These are phyloP conservation scores for Eledona agricola DNA, from an alignment of 2,888 invertebrate genomes.

Conservation along the genomic window DNA sequence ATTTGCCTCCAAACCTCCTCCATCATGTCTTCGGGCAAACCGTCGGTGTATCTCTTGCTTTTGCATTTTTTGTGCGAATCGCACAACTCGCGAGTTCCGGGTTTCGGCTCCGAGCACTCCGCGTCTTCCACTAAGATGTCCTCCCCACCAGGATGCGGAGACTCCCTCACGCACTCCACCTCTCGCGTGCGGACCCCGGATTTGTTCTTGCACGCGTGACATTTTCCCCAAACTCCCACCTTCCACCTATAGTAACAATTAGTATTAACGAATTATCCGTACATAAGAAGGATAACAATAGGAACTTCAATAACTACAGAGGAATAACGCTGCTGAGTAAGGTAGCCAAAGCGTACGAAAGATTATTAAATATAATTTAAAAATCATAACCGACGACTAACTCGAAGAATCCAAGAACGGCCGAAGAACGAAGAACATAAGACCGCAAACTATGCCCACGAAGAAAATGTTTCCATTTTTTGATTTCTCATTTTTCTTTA, in stretches of 20 bases:
- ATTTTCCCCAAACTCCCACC: constrained; percentile 71
- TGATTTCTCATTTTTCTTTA: too few species aligned
- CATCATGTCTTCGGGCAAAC: constrained; percentile 51
- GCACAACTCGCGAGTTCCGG: constrained; percentile 58
- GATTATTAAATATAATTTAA: too few species aligned
- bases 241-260: constrained; percentile 66
- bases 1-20: constrained; percentile 55
- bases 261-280: too few species aligned
- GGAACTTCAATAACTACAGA: too few species aligned
- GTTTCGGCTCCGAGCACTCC: constrained; percentile 55
- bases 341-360: too few species aligned
- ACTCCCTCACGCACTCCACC: constrained; percentile 64
- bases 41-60: constrained; percentile 43
- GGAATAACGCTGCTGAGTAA: too few species aligned
- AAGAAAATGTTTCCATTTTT: too few species aligned
- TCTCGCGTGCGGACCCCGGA: constrained; percentile 62
- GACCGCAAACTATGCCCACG: too few species aligned
- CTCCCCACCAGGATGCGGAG: constrained; percentile 60
- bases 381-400: too few species aligned
- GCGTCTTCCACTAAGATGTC: constrained; percentile 61
- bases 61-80: constrained; percentile 55
- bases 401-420: too few species aligned
- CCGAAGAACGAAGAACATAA: too few species aligned
- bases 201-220: constrained; percentile 66
- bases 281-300: too few species aligned